Evolutionary conservation across 2,797 vertebrate species (phyloP), one percentile per base, ranked within the genome.

Genomic region (Sebastiscus tertius): DNA sequence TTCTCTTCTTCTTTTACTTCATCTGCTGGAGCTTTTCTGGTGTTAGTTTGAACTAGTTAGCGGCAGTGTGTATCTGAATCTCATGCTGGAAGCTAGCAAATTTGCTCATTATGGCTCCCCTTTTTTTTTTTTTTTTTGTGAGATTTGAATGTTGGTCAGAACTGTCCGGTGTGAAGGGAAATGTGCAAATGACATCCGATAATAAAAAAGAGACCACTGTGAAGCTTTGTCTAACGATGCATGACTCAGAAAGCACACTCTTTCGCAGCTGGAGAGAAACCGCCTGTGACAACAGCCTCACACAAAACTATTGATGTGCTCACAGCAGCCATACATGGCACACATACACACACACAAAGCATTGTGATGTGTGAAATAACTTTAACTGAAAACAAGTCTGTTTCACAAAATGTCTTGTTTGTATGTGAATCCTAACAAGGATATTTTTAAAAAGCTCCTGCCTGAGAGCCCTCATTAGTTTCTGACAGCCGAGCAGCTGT

Each of bases 391-490:
- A 85, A 60, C 70, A 58, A 5, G 65, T 58, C 46, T 31, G 18
- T 64, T 66, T 77, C 60, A 20, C 61, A 80, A 59, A 76, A 83
- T 55, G 39, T 56, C 39, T 81, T 75, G 73, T 86, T 79, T 85
- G 13, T 78, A 70, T 72, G 18, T 0, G 58, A 84, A 91, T 75
- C 10, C 73, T 77, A 81, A 93, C 68, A 84, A 79, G 80, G 77
- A 76, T 91, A 79, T 87, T 87, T 89, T 83, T 80, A 71, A 78
- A 36, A 84, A 26, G 27, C 49, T n/a, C 24, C 27, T 49, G 79
- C 74, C 74, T 36, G 61, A 62, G 71, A 73, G 39, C 66, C 14
- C 77, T 89, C 73, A 78, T 90, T 88, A 88, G 80, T 81, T 55
- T 84, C 16, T 75, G 75, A 77, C 78, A 80, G 16, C 59, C 26